Evolutionary conservation across 2,113 vertebrate species (phyloP), one percentile per base, ranked within the genome.

Genomic region (Odocoileus virginianus): DNA sequence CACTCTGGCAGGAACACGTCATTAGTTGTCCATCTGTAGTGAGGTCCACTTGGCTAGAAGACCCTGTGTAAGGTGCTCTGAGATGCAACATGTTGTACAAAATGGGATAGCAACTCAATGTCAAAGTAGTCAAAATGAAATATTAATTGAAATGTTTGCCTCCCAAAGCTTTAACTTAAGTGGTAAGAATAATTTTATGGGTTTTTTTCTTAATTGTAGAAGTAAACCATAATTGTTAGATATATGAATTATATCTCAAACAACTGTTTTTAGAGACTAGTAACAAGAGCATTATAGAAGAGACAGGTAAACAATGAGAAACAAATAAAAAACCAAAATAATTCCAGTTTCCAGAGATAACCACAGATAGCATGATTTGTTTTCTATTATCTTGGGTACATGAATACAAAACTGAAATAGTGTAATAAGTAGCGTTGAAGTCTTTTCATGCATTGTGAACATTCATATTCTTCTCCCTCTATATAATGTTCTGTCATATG

Each of bases 321-420:
- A 87, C 83, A 94, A 97, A 57, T 58, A 79, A 76, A 95, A 95
- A 84, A 54, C 88, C 45, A 94, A 45, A 81, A 7, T 17, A 52
- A 60, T 45, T 16, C 16, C 19, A 78, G 10, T 87, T 94, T 16
- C 33, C 33, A 79, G 16, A 79, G 21, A 83, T 67, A 83, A 89
- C 21, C 27, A 23, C 45, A 40, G 40, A 55, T 83, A 50, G 61
- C 12, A 13, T 78, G 15, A 33, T 57, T 89, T 96, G 19, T 84
- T 93, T 90, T 54, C 55, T 76, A 1, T 60, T 58, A 79, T 47
- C 82, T 96, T 95, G 33, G 17, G 14, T 89, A 10, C 83, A 33
- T 85, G 21, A 78, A 81, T 81, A 85, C 21, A 58, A 54, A 81
- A 55, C 52, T 64, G n/a, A 85, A 91, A 33, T 33, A 64, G 60